Percentiles rank a stretch among this genome's conserved stretches.
phyloP scores from a whole-genome alignment of 2,797 vertebrate species.

The Gallirallus australis region DNA sequence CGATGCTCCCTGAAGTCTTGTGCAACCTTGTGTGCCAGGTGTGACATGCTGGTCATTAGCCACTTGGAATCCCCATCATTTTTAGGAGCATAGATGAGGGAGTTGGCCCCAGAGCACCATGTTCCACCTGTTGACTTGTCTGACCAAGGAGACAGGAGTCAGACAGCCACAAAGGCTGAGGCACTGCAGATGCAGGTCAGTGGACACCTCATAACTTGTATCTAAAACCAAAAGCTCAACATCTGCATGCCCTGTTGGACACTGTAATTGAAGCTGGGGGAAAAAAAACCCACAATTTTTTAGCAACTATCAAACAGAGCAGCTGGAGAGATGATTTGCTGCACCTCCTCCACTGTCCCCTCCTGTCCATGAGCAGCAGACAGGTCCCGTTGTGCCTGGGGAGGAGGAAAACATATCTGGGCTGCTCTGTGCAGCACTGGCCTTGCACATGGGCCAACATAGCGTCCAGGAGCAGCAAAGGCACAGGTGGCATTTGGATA shows the following conservation, averaged over 20 bases:
- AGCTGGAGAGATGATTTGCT: not conserved
- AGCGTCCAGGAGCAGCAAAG: not conserved
- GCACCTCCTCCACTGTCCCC: not conserved
- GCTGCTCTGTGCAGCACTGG: rapidly evolving
- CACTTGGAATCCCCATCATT: rapidly evolving
- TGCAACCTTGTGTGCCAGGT: not conserved
- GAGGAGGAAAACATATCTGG: not conserved
- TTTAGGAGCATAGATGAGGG: not conserved
- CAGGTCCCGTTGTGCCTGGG: too few species aligned
- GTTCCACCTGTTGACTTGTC: not conserved
- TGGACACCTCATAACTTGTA: not conserved
- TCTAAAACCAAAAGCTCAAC: not conserved
- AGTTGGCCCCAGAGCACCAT: not conserved
- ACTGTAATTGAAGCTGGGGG: not conserved
- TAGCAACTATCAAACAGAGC: not conserved
- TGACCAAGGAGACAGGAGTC: not conserved
- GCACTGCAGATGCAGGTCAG: not conserved
- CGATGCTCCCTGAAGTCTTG: not conserved
- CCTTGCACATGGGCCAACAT: too few species aligned
- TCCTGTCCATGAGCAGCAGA: not conserved
- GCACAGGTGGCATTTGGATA: not conserved
- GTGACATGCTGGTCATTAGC: not conserved
- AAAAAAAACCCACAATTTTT: rapidly evolving
- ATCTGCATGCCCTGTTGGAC: not conserved
- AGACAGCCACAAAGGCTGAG: not conserved